A percentile compares a stretch with the other conserved stretches of the same genome.
phyloP scores from a whole-genome alignment of 2,113 vertebrate species.

The Bujurquina vittata region DNA sequence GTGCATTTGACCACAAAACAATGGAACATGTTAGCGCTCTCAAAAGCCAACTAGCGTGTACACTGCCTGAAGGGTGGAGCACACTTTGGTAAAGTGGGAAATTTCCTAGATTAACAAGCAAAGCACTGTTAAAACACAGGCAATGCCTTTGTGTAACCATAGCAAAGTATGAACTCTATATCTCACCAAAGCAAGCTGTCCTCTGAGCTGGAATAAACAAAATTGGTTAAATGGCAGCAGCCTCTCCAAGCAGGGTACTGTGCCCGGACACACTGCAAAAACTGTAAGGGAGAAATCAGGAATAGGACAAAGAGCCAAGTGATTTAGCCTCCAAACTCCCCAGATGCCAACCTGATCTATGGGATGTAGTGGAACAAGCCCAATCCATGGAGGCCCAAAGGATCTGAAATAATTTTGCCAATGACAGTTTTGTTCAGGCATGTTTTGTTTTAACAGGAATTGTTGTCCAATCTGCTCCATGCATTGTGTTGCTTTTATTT shows the following conservation, averaged over 20 bases:
- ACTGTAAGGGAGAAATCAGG: background rate
- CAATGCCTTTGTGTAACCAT: background rate
- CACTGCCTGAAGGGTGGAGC: background rate
- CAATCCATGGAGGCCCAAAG: background rate
- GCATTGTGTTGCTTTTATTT: background rate
- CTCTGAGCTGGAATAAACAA: background rate
- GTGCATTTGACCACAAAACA: background rate
- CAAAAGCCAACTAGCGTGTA: background rate
- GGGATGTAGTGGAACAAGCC: background rate
- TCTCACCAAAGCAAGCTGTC: background rate
- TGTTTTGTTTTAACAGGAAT: background rate
- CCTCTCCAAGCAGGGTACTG: background rate
- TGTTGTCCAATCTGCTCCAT: background rate
- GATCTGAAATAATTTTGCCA: background rate
- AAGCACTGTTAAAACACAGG: background rate
- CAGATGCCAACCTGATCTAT: background rate
- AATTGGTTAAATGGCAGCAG: background rate
- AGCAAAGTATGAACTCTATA: background rate
- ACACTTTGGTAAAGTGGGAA: background rate
- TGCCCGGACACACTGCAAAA: background rate
- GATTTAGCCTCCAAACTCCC: background rate
- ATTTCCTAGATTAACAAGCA: background rate
- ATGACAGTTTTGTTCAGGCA: background rate
- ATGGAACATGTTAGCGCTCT: background rate
- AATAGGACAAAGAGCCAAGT: background rate